Percentiles rank a stretch among this genome's conserved stretches.
phyloP scores from a whole-genome alignment of 1,140 invertebrate species.

The Platorchestia sp. region DNA sequence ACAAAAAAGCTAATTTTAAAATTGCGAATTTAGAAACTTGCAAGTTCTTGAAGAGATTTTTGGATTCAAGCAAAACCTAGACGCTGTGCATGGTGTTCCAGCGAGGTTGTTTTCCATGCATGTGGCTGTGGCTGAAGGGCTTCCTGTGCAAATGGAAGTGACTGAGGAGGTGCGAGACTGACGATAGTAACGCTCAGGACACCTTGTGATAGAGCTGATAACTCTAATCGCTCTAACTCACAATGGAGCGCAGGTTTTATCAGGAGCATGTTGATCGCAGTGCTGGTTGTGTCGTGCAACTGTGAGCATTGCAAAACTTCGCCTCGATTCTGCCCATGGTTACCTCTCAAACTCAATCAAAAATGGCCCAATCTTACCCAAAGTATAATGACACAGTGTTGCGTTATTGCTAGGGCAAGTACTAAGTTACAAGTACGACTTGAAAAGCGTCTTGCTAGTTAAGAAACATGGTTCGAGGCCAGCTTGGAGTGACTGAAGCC shows the following conservation, averaged over 20 bases:
- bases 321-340: not conserved
- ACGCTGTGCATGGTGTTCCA: not conserved
- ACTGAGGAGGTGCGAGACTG: slow-evolving; percentile 43
- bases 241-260: slow-evolving; percentile 35
- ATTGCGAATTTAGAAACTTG: not conserved
- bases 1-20: not conserved
- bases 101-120: not conserved
- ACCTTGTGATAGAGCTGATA: slow-evolving; percentile 26
- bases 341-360: not conserved
- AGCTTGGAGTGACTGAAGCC: not conserved
- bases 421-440: not conserved
- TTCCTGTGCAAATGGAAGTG: slow-evolving; percentile 23
- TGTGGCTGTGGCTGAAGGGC: not conserved
- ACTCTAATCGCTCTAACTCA: slow-evolving; percentile 36
- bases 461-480: not conserved
- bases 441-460: not conserved
- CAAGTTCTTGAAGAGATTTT: not conserved
- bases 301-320: not conserved
- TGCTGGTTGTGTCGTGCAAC: not conserved
- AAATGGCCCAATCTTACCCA: not conserved
- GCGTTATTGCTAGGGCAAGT: not conserved
- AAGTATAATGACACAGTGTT: not conserved
- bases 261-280: slow-evolving; percentile 48
- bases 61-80: not conserved
- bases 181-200: slow-evolving; percentile 29